Base-by-base conservation (phyloP, 2,888 invertebrate species). In the Heliconius erato region DNA sequence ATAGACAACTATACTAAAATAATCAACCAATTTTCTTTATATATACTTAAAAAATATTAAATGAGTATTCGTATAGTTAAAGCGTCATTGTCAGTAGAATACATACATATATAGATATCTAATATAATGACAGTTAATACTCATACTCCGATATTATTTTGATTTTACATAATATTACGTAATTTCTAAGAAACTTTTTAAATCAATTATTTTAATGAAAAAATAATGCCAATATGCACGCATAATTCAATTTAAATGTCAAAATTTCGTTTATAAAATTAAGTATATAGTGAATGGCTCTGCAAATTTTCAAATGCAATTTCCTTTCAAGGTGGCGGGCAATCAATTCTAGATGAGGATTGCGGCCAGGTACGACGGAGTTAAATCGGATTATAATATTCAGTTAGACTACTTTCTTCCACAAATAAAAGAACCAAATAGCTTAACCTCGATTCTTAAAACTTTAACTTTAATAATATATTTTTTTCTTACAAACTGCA, bases 251-350 rank as follows among this genome's bases (percentile, higher is more conserved):
- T 76, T 44, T 44, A 67, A 44, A 78, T 78, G 49, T 68, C 40
- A 76, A 69, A 80, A 69, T 35, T 59, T 54, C 35, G 14, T 76
- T 80, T 40, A 76, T 80, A 80, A 69, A 69, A 76, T 69, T 68
- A 65, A 78, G 78, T 79, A 82, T 68, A 77, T 83, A 83, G 79
- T 79, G 68, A 84, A 74, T 80, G 71, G 59, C 77, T 74, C 26
- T 79, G 77, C 79, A 79, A 79, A 83, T 76, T 81, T 83, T 79
- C 83, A 79, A 81, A 81, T 84, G 79, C 83, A 84, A 83, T 84
- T 83, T 81, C 77, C 74, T 81, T 83, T 83, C 81, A 83, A 79
- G 77, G 76, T 79, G 79, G 76, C 81, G 77, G 74, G 72, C 79
- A 83, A 83, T 83, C 81, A 77, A 83, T 83, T 84, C 77, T 81